These are phyloP conservation scores for Platichthys flesus DNA, from an alignment of 2,113 vertebrate species.

Conservation along the genomic window DNA sequence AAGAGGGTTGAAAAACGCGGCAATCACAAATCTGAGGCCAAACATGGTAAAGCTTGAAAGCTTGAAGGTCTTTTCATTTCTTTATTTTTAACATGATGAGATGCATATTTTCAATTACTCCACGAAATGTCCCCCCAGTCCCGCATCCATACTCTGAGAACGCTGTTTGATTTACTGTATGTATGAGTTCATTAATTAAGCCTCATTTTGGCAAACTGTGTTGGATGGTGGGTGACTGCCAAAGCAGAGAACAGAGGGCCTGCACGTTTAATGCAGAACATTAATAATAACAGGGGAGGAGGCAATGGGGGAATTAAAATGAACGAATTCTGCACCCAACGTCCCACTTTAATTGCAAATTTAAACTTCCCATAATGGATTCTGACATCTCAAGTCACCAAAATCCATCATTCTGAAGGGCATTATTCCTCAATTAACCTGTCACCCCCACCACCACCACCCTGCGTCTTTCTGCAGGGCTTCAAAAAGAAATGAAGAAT, in stretches of 20 bases:
- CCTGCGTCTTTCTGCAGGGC: conserved; percentile 77
- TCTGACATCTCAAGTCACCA: conserved; percentile 87
- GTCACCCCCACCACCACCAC: conserved; percentile 70
- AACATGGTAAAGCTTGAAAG: not conserved
- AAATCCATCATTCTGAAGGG: conserved; percentile 89
- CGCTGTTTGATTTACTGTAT: conserved; percentile 63
- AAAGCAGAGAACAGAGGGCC: conserved; percentile 58
- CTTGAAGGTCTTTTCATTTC: not conserved
- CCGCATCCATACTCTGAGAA: conserved; percentile 24
- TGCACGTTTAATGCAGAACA: conserved; percentile 76
- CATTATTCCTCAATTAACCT: conserved; percentile 89
- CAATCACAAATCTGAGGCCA: not conserved
- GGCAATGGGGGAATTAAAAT: conserved; percentile 76
- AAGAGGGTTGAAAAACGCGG: not conserved
- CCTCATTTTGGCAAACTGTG: conserved; percentile 67
- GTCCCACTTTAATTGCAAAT: conserved; percentile 86
- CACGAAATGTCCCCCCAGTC: conserved; percentile 30
- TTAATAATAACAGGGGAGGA: conserved; percentile 78
- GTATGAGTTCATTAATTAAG: conserved; percentile 76
- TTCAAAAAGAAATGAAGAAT: conserved; percentile 83
- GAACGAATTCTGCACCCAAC: conserved; percentile 78
- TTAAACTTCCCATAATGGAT: conserved; percentile 86
- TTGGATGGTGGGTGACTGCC: conserved; percentile 48
- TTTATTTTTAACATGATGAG: conserved; percentile 18
- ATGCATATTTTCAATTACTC: conserved; percentile 44